These are phyloP conservation scores for Notamacropus eugenii DNA, from an alignment of 2,797 vertebrate species.

Conservation along the genomic window DNA sequence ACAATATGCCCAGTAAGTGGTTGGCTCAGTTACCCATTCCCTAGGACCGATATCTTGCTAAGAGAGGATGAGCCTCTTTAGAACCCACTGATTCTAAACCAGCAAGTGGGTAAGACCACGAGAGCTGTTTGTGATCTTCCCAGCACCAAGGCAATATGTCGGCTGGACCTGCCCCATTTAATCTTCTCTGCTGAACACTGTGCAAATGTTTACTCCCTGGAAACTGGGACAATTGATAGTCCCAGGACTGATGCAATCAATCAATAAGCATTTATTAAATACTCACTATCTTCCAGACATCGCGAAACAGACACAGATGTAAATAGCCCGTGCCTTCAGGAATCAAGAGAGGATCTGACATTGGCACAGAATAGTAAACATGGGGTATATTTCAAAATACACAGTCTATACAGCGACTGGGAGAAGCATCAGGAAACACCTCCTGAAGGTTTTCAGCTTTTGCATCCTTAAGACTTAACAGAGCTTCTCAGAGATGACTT, in stretches of 20 bases:
- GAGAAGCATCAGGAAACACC: neutral
- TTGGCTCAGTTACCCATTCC: no score
- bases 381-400: neutral
- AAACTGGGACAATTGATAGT: neutral
- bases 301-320: neutral
- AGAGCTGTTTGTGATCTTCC: neutral
- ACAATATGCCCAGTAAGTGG: neutral
- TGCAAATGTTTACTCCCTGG: neutral
- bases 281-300: neutral
- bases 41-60: no score
- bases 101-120: neutral
- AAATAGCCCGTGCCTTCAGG: neutral
- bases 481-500: neutral
- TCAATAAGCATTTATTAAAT: neutral
- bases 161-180: neutral
- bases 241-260: neutral
- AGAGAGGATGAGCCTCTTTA: no score
- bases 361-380: neutral
- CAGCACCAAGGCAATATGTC: neutral
- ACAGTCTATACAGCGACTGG: neutral
- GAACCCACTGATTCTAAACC: no score
- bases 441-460: neutral
- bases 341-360: neutral
- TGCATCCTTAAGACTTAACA: slow-evolving; percentile 58
- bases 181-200: neutral